phyloP scores from a whole-genome alignment of 2,888 invertebrate species.

The Masnerella sp. region DNA sequence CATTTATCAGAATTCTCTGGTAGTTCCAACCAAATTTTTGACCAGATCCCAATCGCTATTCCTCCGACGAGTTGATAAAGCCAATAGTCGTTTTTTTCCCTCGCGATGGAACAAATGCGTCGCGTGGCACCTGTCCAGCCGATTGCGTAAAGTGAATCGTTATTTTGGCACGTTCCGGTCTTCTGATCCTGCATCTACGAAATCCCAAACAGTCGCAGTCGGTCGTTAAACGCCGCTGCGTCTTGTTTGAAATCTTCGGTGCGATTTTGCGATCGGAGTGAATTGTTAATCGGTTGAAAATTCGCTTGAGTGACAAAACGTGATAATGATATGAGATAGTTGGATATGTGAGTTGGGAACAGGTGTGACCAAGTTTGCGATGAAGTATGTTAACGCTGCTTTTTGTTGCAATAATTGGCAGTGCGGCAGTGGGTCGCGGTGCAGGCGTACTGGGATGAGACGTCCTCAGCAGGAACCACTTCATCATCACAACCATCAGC shows the following conservation, averaged over 20 bases:
- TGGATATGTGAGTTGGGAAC: conserved; percentile 13
- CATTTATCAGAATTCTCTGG: too few species aligned
- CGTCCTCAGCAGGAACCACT: conserved; percentile 76
- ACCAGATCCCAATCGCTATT: too few species aligned
- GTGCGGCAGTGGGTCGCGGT: conserved; percentile 77
- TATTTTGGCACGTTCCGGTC: conserved; percentile 56
- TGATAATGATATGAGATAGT: not conserved
- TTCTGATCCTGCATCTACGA: conserved; percentile 51
- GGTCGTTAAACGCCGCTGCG: conserved; percentile 46
- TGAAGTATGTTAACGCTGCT: conserved; percentile 53
- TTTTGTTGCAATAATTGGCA: conserved; percentile 63
- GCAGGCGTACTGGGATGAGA: conserved; percentile 77
- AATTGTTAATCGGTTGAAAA: not conserved
- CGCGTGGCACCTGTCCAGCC: conserved; percentile 61
- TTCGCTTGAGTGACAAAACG: too few species aligned
- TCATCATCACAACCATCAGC: conserved; percentile 67
- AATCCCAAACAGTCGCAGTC: conserved; percentile 49
- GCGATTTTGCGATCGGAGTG: not conserved
- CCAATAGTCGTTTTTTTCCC: too few species aligned
- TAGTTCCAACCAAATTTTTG: too few species aligned
- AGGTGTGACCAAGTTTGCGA: not conserved
- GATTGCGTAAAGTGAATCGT: conserved; percentile 57
- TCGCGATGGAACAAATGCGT: conserved; percentile 37
- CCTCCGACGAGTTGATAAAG: too few species aligned
- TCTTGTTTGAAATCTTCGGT: too few species aligned